A percentile compares a stretch with the other conserved stretches of the same genome.
These are phyloP conservation scores for Heliconius sara DNA, from an alignment of 2,888 invertebrate species.

Conservation along the genomic window DNA sequence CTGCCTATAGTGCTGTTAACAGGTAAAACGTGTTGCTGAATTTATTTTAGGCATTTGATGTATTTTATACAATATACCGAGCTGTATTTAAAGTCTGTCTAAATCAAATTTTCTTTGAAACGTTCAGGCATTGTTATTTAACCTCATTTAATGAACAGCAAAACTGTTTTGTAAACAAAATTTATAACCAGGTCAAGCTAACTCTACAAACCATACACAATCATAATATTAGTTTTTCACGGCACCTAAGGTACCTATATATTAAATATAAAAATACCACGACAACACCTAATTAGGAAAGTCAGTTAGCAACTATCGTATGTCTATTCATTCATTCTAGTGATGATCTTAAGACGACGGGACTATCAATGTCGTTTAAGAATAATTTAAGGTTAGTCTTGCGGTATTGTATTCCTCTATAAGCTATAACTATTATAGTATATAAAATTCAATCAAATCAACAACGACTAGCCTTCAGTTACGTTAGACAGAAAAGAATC, in stretches of 20 bases:
- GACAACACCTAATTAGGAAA: conserved; percentile 26
- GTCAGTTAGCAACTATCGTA: conserved; percentile 10
- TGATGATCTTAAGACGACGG: conserved; percentile 13
- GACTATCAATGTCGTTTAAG: background rate
- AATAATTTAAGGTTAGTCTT: background rate
- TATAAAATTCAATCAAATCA: no score
- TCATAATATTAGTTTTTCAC: conserved; percentile 15
- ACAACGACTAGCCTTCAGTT: no score
- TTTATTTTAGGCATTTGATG: background rate
- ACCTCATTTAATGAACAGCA: conserved; percentile 1
- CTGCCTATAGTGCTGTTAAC: no score
- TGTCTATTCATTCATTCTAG: background rate
- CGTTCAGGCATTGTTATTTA: conserved; percentile 9
- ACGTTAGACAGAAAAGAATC: no score
- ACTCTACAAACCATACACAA: background rate
- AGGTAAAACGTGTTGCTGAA: background rate
- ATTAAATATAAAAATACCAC: conserved; percentile 8
- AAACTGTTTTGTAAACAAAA: conserved; percentile 23
- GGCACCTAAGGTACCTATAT: background rate
- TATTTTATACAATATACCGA: background rate
- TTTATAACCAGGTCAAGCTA: conserved; percentile 11
- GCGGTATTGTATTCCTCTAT: background rate
- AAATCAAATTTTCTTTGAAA: background rate
- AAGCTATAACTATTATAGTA: no score
- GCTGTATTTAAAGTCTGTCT: background rate